These are phyloP conservation scores for Cebidichthys violaceus DNA, from an alignment of 2,113 vertebrate species.

Conservation along the genomic window DNA sequence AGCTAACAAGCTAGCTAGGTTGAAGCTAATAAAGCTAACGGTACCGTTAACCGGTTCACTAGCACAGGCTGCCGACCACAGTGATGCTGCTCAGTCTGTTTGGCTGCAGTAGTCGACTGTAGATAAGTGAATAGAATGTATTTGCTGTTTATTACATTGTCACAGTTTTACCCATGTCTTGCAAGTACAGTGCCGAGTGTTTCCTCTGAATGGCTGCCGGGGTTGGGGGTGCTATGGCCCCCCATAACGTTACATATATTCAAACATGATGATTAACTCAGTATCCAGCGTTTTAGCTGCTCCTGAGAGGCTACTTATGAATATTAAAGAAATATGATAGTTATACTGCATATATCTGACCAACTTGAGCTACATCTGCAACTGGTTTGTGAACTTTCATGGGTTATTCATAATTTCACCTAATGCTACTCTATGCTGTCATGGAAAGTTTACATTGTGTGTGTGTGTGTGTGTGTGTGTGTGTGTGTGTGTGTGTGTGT, in stretches of 20 bases:
- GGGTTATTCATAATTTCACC: background rate
- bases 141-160: background rate
- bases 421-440: background rate
- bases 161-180: background rate
- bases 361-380: background rate
- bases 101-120: background rate
- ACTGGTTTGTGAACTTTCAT: slow-evolving; percentile 1
- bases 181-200: slow-evolving; percentile 31
- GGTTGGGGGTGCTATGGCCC: slow-evolving; percentile 16
- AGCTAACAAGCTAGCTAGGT: slow-evolving; percentile 61
- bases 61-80: background rate
- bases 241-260: background rate
- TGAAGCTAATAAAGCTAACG: slow-evolving; percentile 68
- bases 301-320: background rate
- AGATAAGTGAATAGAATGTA: background rate
- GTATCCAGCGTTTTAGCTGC: background rate
- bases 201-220: slow-evolving; percentile 20
- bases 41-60: slow-evolving; percentile 7
- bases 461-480: background rate
- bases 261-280: background rate
- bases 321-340: background rate
- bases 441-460: background rate
- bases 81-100: background rate
- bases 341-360: background rate
- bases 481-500: background rate